Percentiles rank a stretch among this genome's conserved stretches.
phyloP scores from a whole-genome alignment of 2,888 invertebrate genomes.

The Drosophila tripunctata region DNA sequence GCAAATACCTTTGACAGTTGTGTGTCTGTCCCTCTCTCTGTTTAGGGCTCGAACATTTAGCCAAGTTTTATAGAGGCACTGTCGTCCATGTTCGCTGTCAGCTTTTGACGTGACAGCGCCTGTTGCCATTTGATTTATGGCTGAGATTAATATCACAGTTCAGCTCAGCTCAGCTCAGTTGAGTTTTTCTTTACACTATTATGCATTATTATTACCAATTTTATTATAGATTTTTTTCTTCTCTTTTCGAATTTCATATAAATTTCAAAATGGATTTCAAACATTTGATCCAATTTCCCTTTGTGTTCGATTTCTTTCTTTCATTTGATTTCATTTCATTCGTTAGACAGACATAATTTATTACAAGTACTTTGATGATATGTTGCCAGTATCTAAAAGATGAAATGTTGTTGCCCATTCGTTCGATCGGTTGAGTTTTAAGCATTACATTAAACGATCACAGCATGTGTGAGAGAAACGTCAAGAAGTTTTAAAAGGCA shows the following conservation, averaged over 20 bases:
- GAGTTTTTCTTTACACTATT: conserved; percentile 13
- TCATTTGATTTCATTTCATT: too few species aligned
- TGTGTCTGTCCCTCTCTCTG: neutral
- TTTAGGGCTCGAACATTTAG: conserved; percentile 7
- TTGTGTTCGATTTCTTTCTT: conserved; percentile 38
- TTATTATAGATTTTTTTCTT: conserved; percentile 31
- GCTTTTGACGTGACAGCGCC: conserved; percentile 54
- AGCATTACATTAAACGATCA: conserved; percentile 1
- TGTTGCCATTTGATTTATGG: conserved; percentile 66
- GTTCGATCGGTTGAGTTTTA: too few species aligned
- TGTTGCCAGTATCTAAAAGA: conserved; percentile 11
- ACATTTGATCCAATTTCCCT: conserved; percentile 78
- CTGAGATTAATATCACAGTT: conserved; percentile 65
- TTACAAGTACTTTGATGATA: conserved; percentile 12
- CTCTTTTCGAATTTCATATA: conserved; percentile 6
- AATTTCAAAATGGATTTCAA: conserved; percentile 72
- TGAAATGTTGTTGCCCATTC: too few species aligned
- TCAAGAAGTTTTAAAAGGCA: neutral
- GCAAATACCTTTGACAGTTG: conserved; percentile 9
- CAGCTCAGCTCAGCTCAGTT: neutral
- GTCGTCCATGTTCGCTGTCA: conserved; percentile 44
- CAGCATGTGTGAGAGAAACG: neutral
- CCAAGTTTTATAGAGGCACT: neutral
- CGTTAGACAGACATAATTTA: conserved; percentile 4
- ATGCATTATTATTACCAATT: conserved; percentile 13